Conservation (phyloP, 2,113 vertebrate genomes). For the Origma solitaria region DNA sequence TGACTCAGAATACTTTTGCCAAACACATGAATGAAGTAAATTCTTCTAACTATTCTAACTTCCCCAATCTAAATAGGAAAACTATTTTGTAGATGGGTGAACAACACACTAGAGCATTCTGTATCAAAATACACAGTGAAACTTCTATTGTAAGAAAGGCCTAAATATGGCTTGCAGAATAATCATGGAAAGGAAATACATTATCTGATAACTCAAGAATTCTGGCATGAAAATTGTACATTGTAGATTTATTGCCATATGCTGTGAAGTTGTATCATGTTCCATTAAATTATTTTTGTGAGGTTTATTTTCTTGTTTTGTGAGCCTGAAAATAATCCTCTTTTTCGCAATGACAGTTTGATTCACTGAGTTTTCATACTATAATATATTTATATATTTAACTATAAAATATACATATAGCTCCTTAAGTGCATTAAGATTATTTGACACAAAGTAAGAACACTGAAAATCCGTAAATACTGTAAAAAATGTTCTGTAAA, state of each 20-base stretch:
- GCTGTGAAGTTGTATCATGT: slow-evolving; percentile 9
- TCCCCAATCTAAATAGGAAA: neutral
- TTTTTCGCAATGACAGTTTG: neutral
- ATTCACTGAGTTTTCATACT: neutral
- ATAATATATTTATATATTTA: neutral
- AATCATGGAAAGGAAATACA: slow-evolving; percentile 49
- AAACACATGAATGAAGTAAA: neutral
- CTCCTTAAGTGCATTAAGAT: neutral
- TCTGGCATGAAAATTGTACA: slow-evolving; percentile 43
- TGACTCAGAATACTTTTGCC: neutral
- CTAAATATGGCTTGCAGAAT: slow-evolving; percentile 29
- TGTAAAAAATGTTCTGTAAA: neutral
- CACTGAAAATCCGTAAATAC: neutral
- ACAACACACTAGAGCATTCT: neutral
- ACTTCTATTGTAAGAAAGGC: slow-evolving; percentile 15
- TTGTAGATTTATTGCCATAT: slow-evolving; percentile 37
- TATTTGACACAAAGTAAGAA: neutral
- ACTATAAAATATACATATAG: neutral
- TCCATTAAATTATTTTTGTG: slow-evolving; percentile 5
- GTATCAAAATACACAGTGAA: slow-evolving; percentile 11
- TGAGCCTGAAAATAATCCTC: neutral
- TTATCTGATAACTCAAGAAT: slow-evolving; percentile 62
- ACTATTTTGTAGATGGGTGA: neutral
- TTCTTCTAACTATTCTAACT: neutral
- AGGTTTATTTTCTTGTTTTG: neutral